Evolutionary conservation across 1,140 invertebrate genomes (phyloP), one percentile per base, ranked within the genome.

Genomic region (Phocides pigmalion): DNA sequence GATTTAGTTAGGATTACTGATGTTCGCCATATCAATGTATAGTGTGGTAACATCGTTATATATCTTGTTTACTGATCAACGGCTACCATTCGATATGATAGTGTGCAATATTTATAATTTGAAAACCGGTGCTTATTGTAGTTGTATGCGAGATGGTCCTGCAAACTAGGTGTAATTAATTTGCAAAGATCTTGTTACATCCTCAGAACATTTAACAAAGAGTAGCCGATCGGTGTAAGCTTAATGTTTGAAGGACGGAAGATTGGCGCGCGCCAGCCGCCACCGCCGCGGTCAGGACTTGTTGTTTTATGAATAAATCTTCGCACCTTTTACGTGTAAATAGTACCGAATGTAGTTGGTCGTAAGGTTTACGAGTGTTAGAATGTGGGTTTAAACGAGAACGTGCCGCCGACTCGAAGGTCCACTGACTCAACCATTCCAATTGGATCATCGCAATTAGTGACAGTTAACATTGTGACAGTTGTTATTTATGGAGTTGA

Each of bases 131-230:
- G 77, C 78, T 79, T 81, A 70, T 51, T 70, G 37, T 74, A 68
- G 63, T 59, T 68, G 49, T 46, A 59, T 59, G 54, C 25, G 41
- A 44, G 54, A 59, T 17, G 25, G 28, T 28, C 42, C 41, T 16
- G 22, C 63, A 64, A 66, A 37, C 25, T 54, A 61, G 61, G 19
- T 62, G 50, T 70, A 65, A 14, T 39, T 53, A 50, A 41, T 62
- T 66, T 66, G 47, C 54, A 51, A 42, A 66, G 42, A 62, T 65
- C 51, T 63, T 70, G 58, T 58, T 47, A 72, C 76, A 81, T 79
- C 82, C 76, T 82, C 78, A 82, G 78, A 84, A 84, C 76, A 79
- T 73, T 80, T 76, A 81, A 75, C 49, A 63, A 56, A 69, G 25
- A 63, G 58, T 68, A 70, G 66, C 66, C 63, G 64, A 59, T 64